Base-by-base conservation (phyloP, 2,888 invertebrate species). In the Drosophila seclusa region DNA sequence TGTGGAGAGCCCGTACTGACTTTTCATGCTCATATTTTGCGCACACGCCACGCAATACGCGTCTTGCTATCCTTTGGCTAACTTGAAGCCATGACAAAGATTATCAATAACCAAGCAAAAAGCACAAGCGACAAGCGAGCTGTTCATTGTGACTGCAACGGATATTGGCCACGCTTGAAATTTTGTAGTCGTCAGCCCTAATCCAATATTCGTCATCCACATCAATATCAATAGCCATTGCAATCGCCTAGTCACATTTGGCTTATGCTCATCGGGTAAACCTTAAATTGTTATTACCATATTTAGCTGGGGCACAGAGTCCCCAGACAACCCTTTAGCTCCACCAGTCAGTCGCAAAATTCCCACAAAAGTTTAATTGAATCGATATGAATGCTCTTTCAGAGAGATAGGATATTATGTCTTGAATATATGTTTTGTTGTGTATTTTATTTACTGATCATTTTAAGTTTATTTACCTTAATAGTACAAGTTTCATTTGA, bases 81-180 rank as follows among this genome's bases (percentile, higher is more conserved):
- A 86, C 82, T 82, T 78, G 75, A 57, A 54, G 68, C 55, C 78
- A 68, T 76, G 87, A 75, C 87, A 83, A 87, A 83, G 87, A 89
- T 87, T 85, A 89, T 87, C 87, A 87, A 89, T 87, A 83, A 78
- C 79, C 76, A 63, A 54, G 71, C 73, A 54, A 76, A 71, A 72
- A 21, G 69, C 69, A 58, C 70, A 69, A n/a, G 61, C 11, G 77
- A 73, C 71, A 69, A 49, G 76, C 69, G 68, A 52, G 81, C 64
- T 72, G 64, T 71, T 54, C 63, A 49, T 68, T 45, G 36, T 58
- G 61, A 65, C 74, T 67, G 59, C 81, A 69, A 57, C 83, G 87
- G 87, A 89, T 89, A 87, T 87, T 87, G 87, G 78, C 78, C 74
- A 74, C 73, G 80, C 62, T 66, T 36, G 27, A 13, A 62, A 54